A percentile compares a stretch with the other conserved stretches of the same genome.
These are phyloP conservation scores for Agonopterix arenella DNA, from an alignment of 2,888 invertebrate species.

Conservation along the genomic window DNA sequence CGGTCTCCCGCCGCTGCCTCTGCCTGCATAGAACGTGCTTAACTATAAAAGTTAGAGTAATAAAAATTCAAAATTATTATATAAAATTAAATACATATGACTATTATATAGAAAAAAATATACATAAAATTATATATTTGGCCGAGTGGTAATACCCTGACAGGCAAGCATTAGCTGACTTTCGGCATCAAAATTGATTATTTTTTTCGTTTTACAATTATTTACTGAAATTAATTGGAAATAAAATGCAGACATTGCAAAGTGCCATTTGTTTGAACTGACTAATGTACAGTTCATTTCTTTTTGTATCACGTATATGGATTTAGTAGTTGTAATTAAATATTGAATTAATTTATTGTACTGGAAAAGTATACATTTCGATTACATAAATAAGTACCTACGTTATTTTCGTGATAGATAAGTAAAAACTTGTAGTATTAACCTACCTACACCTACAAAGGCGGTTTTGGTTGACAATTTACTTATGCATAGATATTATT, in stretches of 20 bases:
- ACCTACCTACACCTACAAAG: conserved; percentile 45
- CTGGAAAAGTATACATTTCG: conserved; percentile 55
- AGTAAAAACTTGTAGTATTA: conserved; percentile 60
- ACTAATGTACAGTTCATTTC: conserved; percentile 10
- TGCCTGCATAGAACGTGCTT: conserved; percentile 56
- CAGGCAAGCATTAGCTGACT: conserved; percentile 79
- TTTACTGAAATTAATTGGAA: conserved; percentile 37
- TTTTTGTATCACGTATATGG: conserved; percentile 45
- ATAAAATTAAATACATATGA: conserved; percentile 74
- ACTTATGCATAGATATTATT: conserved; percentile 15
- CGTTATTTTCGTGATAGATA: conserved; percentile 72
- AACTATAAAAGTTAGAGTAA: conserved; percentile 70
- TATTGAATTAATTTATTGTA: conserved; percentile 50
- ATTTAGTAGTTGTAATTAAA: conserved; percentile 47
- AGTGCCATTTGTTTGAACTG: conserved; percentile 63
- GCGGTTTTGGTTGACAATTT: conserved; percentile 58
- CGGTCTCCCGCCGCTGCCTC: conserved; percentile 12
- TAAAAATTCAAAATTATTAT: conserved; percentile 78
- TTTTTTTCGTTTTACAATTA: conserved; percentile 38
- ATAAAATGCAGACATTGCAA: conserved; percentile 66
- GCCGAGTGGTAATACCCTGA: conserved; percentile 85
- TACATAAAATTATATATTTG: conserved; percentile 73
- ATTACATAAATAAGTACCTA: conserved; percentile 64
- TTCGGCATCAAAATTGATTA: conserved; percentile 71
- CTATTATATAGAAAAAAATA: conserved; percentile 74